Evolutionary conservation across 2,797 vertebrate genomes (phyloP).

Genomic region (Sternarchorhynchus goeldii): DNA sequence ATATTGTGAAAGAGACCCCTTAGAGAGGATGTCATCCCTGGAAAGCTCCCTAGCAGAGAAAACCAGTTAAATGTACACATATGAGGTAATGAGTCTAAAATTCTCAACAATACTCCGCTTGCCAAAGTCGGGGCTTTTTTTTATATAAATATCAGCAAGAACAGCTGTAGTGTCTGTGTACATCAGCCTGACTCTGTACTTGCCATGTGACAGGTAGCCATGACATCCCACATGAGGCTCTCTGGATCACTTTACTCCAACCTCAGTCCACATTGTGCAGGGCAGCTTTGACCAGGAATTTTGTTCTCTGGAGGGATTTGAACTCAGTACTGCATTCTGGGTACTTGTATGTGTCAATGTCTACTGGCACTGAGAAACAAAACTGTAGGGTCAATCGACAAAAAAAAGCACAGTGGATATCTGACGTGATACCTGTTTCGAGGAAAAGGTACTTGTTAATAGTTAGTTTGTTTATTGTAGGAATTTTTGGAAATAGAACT

Average conservation of each 20-base stretch:
- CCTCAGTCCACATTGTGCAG: slow-evolving; percentile 10
- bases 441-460: too few relatives aligned
- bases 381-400: too few relatives aligned
- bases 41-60: background rate
- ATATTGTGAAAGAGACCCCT: background rate
- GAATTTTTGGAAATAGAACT: too few relatives aligned
- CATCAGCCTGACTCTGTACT: slow-evolving; percentile 13
- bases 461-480: too few relatives aligned
- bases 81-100: slow-evolving; percentile 9
- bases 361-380: too few relatives aligned
- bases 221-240: slow-evolving; percentile 13
- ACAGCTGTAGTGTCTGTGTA: slow-evolving; percentile 21
- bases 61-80: slow-evolving; percentile 9
- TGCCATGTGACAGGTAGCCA: slow-evolving; percentile 14
- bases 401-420: too few relatives aligned
- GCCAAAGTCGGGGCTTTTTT: background rate
- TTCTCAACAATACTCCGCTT: slow-evolving; percentile 8
- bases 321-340: background rate
- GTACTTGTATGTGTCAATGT: background rate
- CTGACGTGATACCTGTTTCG: too few relatives aligned
- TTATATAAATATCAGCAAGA: slow-evolving; percentile 15
- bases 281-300: background rate
- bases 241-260: background rate
- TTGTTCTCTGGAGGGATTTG: background rate
- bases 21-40: background rate